These are phyloP conservation scores for Lonchura striata DNA, from an alignment of 2,113 vertebrate genomes.

Conservation along the genomic window DNA sequence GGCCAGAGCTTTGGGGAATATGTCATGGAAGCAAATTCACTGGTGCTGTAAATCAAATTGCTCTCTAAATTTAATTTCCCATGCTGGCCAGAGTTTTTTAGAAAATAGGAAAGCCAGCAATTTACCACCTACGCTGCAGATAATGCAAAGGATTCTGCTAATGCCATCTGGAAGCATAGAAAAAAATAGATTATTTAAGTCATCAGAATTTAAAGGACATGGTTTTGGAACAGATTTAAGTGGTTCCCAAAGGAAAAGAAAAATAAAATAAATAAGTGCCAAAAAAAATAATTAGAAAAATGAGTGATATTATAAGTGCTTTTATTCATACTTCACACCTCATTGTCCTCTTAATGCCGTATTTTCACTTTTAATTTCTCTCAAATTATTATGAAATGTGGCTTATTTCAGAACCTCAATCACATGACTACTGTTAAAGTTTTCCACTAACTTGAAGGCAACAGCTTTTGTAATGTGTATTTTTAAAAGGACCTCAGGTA, in stretches of 20 bases:
- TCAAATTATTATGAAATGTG: not conserved
- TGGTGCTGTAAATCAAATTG: not conserved
- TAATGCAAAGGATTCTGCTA: constrained; percentile 9
- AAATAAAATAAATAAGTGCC: not conserved
- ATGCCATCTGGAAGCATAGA: not conserved
- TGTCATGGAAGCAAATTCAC: not conserved
- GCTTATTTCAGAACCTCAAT: not conserved
- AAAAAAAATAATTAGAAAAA: not conserved
- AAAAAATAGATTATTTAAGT: not conserved
- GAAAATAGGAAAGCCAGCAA: not conserved
- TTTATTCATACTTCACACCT: not conserved
- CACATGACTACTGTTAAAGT: not conserved
- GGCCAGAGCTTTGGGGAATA: not conserved
- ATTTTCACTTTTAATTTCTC: not conserved
- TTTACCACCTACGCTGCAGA: not conserved
- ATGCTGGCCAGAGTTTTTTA: not conserved
- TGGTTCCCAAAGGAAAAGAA: not conserved
- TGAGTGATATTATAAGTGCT: not conserved
- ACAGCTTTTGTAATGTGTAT: not conserved
- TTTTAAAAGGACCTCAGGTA: not conserved
- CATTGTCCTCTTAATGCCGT: not conserved
- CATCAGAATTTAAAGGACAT: not conserved
- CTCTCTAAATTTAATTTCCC: constrained; percentile 10
- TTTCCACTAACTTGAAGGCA: not conserved
- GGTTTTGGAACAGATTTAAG: not conserved